Evolutionary conservation across 2,113 vertebrate genomes (phyloP).

Genomic region (Oenanthe oenanthe): DNA sequence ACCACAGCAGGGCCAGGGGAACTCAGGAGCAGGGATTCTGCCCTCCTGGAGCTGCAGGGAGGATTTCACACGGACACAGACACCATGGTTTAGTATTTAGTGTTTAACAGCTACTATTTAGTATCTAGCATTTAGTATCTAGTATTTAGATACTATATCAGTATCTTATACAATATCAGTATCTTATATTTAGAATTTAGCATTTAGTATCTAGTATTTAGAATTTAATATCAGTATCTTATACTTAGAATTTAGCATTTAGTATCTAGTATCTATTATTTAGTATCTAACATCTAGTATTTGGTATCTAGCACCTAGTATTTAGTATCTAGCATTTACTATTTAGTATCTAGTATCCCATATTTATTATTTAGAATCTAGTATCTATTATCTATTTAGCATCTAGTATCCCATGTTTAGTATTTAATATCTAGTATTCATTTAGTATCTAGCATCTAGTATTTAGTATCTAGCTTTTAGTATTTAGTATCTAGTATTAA

Average conservation of each 20-base stretch:
- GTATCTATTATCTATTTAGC: fast-evolving
- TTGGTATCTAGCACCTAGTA: fast-evolving
- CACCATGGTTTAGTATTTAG: fast-evolving
- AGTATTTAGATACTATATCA: fast-evolving
- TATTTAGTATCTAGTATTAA: fast-evolving
- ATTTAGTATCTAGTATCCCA: fast-evolving
- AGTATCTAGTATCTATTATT: too few species aligned
- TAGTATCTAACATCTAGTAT: fast-evolving
- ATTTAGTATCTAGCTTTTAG: fast-evolving
- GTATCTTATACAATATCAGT: too few species aligned
- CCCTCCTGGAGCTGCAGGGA: not conserved
- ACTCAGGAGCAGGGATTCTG: fast-evolving
- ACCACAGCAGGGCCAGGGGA: not conserved
- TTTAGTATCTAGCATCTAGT: fast-evolving
- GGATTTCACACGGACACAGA: too few species aligned
- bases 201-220: too few species aligned
- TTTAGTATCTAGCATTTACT: fast-evolving
- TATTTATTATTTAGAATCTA: too few species aligned
- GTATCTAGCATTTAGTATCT: fast-evolving
- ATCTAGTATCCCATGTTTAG: too few species aligned
- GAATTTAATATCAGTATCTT: too few species aligned
- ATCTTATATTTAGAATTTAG: not conserved
- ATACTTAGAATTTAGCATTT: too few species aligned
- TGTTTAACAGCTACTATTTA: too few species aligned
- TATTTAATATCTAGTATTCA: too few species aligned